A percentile compares a stretch with the other conserved stretches of the same genome.
phyloP scores from a whole-genome alignment of 2,888 invertebrate species.

The Germaria angustata region DNA sequence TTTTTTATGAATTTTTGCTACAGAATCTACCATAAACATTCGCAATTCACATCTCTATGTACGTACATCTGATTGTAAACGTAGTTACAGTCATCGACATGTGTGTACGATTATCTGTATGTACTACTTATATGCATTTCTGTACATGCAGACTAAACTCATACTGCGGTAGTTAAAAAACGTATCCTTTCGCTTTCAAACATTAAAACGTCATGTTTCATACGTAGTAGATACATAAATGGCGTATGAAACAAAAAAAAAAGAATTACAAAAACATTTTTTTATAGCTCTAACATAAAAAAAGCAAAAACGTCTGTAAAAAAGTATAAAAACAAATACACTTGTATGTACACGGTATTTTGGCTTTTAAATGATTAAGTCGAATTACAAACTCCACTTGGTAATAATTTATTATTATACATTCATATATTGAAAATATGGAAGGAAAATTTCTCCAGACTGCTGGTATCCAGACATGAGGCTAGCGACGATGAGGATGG shows the following conservation, averaged over 20 bases:
- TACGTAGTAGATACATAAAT: constrained; percentile 34
- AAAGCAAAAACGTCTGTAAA: constrained; percentile 20
- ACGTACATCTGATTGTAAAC: background rate
- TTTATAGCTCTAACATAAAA: constrained; percentile 50
- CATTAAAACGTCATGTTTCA: constrained; percentile 71
- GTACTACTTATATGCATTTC: background rate
- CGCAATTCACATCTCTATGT: constrained; percentile 9
- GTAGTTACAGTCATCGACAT: constrained; percentile 8
- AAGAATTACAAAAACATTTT: constrained; percentile 22
- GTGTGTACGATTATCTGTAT: background rate
- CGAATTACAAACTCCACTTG: constrained; percentile 9
- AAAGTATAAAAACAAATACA: constrained; percentile 16
- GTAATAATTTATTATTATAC: background rate
- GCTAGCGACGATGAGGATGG: no score
- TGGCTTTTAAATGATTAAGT: background rate
- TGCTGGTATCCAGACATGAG: no score
- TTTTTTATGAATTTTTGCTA: constrained; percentile 41
- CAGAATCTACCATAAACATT: constrained; percentile 36
- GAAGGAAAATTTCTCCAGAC: no score
- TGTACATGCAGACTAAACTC: constrained; percentile 25
- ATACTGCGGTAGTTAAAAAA: constrained; percentile 66
- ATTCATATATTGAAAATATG: no score
- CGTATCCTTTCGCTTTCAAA: constrained; percentile 80
- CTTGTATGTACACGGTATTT: background rate
- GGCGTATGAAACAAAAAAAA: background rate